Percentiles rank a stretch among this genome's conserved stretches.
phyloP scores from a whole-genome alignment of 1,140 invertebrate genomes.

The Drosophila parabipectinata region DNA sequence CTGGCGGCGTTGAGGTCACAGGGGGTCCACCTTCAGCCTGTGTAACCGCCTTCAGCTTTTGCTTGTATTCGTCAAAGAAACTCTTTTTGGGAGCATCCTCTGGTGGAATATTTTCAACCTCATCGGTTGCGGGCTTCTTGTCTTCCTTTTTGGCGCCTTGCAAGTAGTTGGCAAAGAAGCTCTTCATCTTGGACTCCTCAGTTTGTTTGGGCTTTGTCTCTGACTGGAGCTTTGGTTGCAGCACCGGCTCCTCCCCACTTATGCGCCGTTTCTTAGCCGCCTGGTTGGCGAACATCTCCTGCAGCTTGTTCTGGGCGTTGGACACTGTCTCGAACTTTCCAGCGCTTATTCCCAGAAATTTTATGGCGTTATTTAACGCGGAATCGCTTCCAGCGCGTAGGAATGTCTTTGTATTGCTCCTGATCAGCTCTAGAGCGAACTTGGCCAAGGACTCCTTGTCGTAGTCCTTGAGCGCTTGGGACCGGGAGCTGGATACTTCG shows the following conservation, averaged over 20 bases:
- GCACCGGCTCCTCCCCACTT: conserved; percentile 40
- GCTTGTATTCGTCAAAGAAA: conserved; percentile 58
- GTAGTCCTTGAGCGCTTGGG: conserved; percentile 82
- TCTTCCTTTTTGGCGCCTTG: conserved; percentile 41
- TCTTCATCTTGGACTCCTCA: conserved; percentile 60
- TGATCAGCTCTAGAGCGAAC: conserved; percentile 87
- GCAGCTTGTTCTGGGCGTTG: conserved; percentile 85
- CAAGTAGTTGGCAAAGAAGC: conserved; percentile 67
- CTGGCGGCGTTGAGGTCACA: conserved; percentile 45
- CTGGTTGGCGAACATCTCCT: conserved; percentile 79
- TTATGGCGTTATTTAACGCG: conserved; percentile 86
- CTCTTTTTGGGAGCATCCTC: conserved; percentile 27
- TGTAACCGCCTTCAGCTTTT: conserved; percentile 43
- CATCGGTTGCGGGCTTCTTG: not conserved
- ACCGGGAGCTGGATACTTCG: conserved; percentile 87
- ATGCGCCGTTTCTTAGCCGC: conserved; percentile 66
- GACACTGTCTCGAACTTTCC: conserved; percentile 89
- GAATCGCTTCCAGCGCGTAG: conserved; percentile 73
- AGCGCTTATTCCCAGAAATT: conserved; percentile 90
- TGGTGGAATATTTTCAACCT: not conserved
- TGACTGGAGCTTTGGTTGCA: conserved; percentile 8
- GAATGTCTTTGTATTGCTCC: conserved; percentile 85
- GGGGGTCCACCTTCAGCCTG: conserved; percentile 4
- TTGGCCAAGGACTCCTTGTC: conserved; percentile 86
- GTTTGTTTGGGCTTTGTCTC: conserved; percentile 50